Percentiles rank a stretch among this genome's conserved stretches.
phyloP scores from a whole-genome alignment of 1,140 invertebrate genomes.

The Dufourea novaeangliae region DNA sequence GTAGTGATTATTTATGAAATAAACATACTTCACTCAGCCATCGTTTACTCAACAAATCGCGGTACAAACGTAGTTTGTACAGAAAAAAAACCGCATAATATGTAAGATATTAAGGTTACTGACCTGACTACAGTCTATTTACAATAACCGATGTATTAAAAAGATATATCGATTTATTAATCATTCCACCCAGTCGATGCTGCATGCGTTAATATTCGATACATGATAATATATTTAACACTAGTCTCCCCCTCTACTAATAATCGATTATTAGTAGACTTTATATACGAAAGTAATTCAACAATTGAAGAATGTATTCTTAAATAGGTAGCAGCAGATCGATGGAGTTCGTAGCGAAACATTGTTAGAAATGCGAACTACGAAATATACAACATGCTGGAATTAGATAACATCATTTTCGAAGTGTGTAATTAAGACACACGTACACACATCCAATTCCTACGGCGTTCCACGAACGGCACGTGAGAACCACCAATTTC shows the following conservation, averaged over 20 bases:
- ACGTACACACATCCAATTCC: constrained; percentile 35
- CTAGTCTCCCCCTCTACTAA: constrained; percentile 39
- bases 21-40: constrained; percentile 21
- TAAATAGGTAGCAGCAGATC: constrained; percentile 36
- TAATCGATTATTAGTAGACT: constrained; percentile 49
- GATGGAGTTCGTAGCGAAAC: constrained; percentile 40
- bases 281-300: constrained; percentile 52
- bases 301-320: constrained; percentile 35
- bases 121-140: constrained; percentile 40
- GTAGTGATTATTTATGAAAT: constrained; percentile 26
- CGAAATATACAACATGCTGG: constrained; percentile 44
- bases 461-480: constrained; percentile 2
- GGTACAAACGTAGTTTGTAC: constrained; percentile 41
- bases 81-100: constrained; percentile 37
- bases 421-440: constrained; percentile 35
- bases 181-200: constrained; percentile 1
- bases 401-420: constrained; percentile 45
- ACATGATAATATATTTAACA: constrained; percentile 44
- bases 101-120: constrained; percentile 42
- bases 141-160: constrained; percentile 47
- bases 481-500: constrained; percentile 1
- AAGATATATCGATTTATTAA: constrained; percentile 48
- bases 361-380: constrained; percentile 55
- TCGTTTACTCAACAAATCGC: constrained; percentile 1
- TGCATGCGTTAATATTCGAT: constrained; percentile 34